Percentiles rank a stretch among this genome's conserved stretches.
These are phyloP conservation scores for Euphonia xanthogaster DNA, from an alignment of 2,797 vertebrate species.

Conservation along the genomic window DNA sequence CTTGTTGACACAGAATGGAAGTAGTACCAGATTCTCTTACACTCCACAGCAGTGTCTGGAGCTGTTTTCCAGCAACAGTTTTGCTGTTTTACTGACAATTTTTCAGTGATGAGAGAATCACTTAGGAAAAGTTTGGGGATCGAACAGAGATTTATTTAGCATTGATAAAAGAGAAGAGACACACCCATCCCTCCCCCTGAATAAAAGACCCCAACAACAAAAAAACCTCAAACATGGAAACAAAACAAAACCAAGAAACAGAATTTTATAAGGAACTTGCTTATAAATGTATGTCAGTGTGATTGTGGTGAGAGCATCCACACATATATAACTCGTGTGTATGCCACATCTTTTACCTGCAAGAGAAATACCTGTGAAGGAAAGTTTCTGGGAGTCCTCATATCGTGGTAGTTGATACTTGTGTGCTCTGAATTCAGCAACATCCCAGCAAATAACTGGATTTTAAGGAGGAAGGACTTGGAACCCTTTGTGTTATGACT, in stretches of 20 bases:
- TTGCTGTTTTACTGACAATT: not conserved
- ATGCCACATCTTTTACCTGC: not conserved
- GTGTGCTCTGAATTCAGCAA: not conserved
- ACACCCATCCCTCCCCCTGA: not conserved
- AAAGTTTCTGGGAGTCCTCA: not conserved
- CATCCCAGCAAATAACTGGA: not conserved
- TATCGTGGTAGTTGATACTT: not conserved
- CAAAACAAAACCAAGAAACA: not conserved
- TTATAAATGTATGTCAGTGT: not conserved
- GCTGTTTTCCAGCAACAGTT: not conserved
- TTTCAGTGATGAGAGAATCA: not conserved
- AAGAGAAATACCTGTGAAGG: not conserved
- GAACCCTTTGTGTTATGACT: not conserved
- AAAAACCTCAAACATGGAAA: not conserved
- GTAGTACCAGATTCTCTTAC: not conserved
- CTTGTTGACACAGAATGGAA: not conserved
- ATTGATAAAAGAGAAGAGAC: not conserved
- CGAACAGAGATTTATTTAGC: not conserved
- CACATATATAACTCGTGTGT: rapidly evolving
- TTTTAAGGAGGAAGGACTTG: not conserved
- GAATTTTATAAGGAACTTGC: not conserved
- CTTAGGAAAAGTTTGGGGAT: not conserved
- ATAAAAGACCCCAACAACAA: not conserved
- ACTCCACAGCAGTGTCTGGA: not conserved
- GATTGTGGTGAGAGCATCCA: not conserved